Evolutionary conservation across 2,113 vertebrate genomes (phyloP).

Genomic region (Cettia cetti): DNA sequence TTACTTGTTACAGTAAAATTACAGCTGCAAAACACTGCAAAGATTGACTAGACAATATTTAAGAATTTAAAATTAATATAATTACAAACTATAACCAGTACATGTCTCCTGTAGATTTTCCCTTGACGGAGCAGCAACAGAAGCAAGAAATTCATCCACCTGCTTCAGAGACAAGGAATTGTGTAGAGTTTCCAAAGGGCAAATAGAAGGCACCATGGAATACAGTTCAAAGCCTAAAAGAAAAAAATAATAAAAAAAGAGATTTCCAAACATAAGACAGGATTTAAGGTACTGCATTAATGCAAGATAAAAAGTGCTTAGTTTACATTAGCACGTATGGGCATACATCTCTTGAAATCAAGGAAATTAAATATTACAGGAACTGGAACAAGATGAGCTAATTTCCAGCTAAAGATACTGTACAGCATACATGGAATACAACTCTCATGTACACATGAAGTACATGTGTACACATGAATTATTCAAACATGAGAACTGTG

Average conservation of each 20-base stretch:
- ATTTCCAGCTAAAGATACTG: slow-evolving; percentile 1
- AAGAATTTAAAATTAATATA: neutral
- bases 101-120: slow-evolving; percentile 71
- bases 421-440: neutral
- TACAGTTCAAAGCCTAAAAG: slow-evolving; percentile 86
- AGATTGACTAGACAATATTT: neutral
- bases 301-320: neutral
- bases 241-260: slow-evolving; percentile 34
- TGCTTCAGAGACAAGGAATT: slow-evolving; percentile 90
- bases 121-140: slow-evolving; percentile 77
- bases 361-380: slow-evolving; percentile 21
- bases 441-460: neutral
- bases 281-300: neutral
- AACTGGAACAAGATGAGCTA: slow-evolving; percentile 16
- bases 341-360: slow-evolving; percentile 14
- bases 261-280: slow-evolving; percentile 26
- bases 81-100: slow-evolving; percentile 66
- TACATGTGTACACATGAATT: neutral
- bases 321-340: slow-evolving; percentile 38
- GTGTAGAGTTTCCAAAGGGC: slow-evolving; percentile 89
- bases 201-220: slow-evolving; percentile 93
- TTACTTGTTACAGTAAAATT: neutral
- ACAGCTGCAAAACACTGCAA: neutral
- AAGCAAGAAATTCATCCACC: slow-evolving; percentile 88
- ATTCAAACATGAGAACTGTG: neutral